Evolutionary conservation across 1,140 invertebrate genomes (phyloP).

Genomic region (Anastrepha obliqua): DNA sequence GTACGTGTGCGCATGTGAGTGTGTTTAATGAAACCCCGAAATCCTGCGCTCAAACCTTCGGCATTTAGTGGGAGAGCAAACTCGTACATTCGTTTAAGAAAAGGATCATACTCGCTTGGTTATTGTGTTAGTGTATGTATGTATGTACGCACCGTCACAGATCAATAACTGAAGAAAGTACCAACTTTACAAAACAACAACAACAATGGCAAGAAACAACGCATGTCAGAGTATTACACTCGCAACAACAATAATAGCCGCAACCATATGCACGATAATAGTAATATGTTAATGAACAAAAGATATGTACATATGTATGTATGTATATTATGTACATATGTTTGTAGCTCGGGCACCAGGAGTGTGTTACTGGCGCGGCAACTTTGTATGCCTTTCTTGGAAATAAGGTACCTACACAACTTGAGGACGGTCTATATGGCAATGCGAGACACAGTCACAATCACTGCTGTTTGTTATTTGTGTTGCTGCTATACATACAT

Average conservation of each 20-base stretch:
- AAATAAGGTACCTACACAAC: neutral
- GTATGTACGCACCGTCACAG: neutral
- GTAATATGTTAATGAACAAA: neutral
- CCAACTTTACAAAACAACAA: neutral
- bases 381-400: conserved; percentile 2
- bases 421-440: neutral
- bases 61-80: neutral
- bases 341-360: too few species aligned
- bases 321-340: too few species aligned
- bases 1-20: neutral
- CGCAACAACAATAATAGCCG: conserved; percentile 28
- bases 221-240: conserved; percentile 40
- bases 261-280: neutral
- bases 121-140: neutral
- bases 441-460: neutral
- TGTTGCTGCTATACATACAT: neutral
- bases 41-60: neutral
- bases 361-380: neutral
- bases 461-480: neutral
- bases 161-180: neutral
- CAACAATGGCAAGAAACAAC: neutral
- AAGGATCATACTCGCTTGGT: neutral
- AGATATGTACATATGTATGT: neutral
- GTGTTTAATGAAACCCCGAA: neutral
- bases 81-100: too few species aligned